Conservation (phyloP, 2,113 vertebrate species). For the Cisticola juncidis region DNA sequence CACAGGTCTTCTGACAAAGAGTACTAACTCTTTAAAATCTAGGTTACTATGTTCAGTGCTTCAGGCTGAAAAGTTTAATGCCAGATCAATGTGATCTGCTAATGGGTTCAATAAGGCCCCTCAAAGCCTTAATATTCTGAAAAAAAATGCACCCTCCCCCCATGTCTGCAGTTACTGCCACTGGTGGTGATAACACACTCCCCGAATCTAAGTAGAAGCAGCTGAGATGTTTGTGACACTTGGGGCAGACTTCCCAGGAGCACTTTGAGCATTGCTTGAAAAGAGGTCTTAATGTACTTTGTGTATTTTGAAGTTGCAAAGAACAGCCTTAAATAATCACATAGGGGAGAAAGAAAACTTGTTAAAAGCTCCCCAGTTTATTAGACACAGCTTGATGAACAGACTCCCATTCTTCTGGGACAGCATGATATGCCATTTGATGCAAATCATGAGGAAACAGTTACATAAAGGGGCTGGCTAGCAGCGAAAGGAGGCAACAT, state of each 20-base stretch:
- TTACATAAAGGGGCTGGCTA: not conserved
- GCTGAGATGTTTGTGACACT: constrained; percentile 43
- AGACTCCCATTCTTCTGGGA: constrained; percentile 29
- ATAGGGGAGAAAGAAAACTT: not conserved
- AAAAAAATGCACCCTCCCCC: not conserved
- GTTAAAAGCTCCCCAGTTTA: constrained; percentile 58
- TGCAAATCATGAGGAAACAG: not conserved
- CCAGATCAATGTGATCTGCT: constrained; percentile 11
- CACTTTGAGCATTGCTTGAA: not conserved
- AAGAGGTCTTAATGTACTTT: constrained; percentile 27
- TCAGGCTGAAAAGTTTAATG: constrained; percentile 4
- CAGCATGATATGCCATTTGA: not conserved
- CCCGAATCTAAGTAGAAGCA: constrained; percentile 25
- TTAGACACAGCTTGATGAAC: constrained; percentile 3
- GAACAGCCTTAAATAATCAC: constrained; percentile 49
- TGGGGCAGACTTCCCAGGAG: constrained; percentile 23
- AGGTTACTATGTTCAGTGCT: not conserved
- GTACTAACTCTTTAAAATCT: not conserved
- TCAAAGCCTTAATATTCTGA: constrained; percentile 17
- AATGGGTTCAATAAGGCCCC: constrained; percentile 19
- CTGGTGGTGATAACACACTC: constrained; percentile 30
- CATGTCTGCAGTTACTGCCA: constrained; percentile 10
- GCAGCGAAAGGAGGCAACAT: not conserved
- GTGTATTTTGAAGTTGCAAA: constrained; percentile 40
- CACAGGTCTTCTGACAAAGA: not conserved